Base-by-base conservation (phyloP, 2,888 invertebrate genomes). In the Bimastos eiseni region DNA sequence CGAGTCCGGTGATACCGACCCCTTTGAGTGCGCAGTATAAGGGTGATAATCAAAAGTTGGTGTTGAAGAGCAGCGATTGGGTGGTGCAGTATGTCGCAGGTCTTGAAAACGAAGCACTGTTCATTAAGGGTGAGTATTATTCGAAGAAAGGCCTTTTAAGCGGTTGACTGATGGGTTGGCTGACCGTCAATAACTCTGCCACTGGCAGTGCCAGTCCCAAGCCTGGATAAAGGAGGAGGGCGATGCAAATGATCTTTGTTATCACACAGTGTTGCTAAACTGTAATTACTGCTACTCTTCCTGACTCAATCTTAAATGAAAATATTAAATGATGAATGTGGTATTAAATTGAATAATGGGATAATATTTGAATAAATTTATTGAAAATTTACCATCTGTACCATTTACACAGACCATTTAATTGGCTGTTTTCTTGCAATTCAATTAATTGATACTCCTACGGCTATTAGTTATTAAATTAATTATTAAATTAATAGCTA, bases 41-140 rank as follows among this genome's bases (percentile, higher is more conserved):
- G 34, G 41, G 83, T 6, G 34, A 49, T n/a, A 24, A 11, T n/a
- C 36, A 36, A 41, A 38, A 41, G 37, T 34, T 90, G 83, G 5
- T 34, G n/a, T 1, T 90, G 84, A 83, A 84, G 37, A 37, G 90
- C n/a, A 84, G 37, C 33, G 84, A 83, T 0, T 90, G 90, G 90
- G 37, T 86, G 0, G 36, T 86, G 17, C 86, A 36, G 84, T 90
- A 90, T 41, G 37, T 34, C 8, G 38, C 17, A 19, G 84, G 49
- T 8, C 84, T 84, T 4, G 37, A 36, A 36, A 84, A 86, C 37
- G 84, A 84, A 24, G 90, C 90, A 37, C 17, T 8, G 3, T 90
- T 37, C 36, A 30, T 90, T 41, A 5, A 41, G n/a, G 84, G 90
- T 90, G 0, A 30, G 90, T 84, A 21, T n/a, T n/a, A n/a, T 38